Evolutionary conservation across 2,797 vertebrate genomes (phyloP).

Genomic region (Hephaestus fuliginosus): DNA sequence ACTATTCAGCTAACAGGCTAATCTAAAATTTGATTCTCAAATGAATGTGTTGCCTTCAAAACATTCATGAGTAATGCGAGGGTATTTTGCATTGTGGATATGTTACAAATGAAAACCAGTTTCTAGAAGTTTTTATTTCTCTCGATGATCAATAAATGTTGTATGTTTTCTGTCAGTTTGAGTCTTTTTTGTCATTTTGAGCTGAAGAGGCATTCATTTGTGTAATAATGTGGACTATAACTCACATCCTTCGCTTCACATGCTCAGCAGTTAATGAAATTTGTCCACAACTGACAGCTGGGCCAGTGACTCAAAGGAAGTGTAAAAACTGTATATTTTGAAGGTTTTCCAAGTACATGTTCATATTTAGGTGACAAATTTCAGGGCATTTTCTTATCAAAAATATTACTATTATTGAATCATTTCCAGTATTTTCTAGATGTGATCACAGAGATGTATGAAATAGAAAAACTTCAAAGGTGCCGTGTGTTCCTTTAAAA

Average conservation of each 20-base stretch:
- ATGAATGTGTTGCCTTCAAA: conserved; percentile 22
- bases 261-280: neutral
- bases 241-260: conserved; percentile 1
- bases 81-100: neutral
- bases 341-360: neutral
- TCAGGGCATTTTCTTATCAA: neutral
- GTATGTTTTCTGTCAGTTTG: too few relatives aligned
- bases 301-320: conserved; percentile 4
- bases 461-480: conserved; percentile 2
- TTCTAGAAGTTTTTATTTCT: too few relatives aligned
- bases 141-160: too few relatives aligned
- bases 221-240: neutral
- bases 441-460: conserved; percentile 1
- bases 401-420: neutral
- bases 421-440: neutral
- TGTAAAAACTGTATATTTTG: neutral
- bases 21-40: conserved; percentile 38
- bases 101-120: neutral
- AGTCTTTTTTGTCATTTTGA: neutral
- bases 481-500: conserved; percentile 4
- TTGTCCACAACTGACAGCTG: conserved; percentile 4
- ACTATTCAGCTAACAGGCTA: conserved; percentile 31
- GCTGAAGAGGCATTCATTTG: neutral
- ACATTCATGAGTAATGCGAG: conserved; percentile 8
- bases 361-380: neutral